Evolutionary conservation across 1,140 invertebrate species (phyloP), one percentile per base, ranked within the genome.

Genomic region (Conus betulinus): DNA sequence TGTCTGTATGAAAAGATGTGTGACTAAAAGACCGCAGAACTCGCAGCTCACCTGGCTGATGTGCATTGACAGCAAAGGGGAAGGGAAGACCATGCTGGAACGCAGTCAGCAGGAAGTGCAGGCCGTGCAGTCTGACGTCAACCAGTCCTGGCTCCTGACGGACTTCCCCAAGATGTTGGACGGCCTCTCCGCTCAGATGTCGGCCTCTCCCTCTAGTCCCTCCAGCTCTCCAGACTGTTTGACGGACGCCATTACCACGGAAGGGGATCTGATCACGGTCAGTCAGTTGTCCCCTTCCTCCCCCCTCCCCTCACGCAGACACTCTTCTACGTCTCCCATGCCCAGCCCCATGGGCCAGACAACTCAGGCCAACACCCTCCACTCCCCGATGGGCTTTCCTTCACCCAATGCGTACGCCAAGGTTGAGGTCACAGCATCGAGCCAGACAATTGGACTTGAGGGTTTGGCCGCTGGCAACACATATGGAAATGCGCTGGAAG

Each of bases 161-260:
- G 85, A 87, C 85, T 87, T 87, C 60, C 85, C 71, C 74, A 87
- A 87, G 74, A 71, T 87, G 85, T 74, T 87, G 8, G 51, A 27
- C 4, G 27, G 74, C 74, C 71, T 87, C n/a, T 27, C 85, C 23
- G 82, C 82, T 27, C 82, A 63, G 82, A 25, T n/a, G 17, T n/a
- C 55, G 2, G 8, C 82, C 53, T 84, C 82, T 23, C 55, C 57
- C 5, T 53, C 53, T 23, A 25, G 25, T 7, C 55, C 53, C 15
- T 6, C 27, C 23, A 15, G 6, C 53, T 6, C 23, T n/a, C n/a
- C n/a, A 3, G 52, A 84, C 52, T 60, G 23, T 13, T 20, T 84
- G 74, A 87, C 71, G 17, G 51, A 74, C 25, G 85, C 85, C 71
- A 87, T 15, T 74, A 87, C 85, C 17, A 39, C 53, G 5, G 85